Percentiles rank a stretch among this genome's conserved stretches.
Conservation (phyloP, 1,140 invertebrate genomes). For the Pseudomyrmex concolor region DNA sequence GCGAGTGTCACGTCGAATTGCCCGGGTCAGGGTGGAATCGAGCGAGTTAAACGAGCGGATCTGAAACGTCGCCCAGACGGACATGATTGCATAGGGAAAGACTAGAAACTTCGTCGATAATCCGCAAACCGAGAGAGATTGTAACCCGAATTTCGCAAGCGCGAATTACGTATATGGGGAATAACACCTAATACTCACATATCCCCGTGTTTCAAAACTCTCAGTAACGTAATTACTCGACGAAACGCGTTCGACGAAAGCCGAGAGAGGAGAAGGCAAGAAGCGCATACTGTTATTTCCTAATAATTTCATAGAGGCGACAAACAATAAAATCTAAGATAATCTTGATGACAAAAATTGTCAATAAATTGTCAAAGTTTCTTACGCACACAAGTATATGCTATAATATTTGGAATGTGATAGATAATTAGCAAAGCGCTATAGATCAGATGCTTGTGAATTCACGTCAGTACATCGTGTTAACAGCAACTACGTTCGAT, state of each 20-base stretch:
- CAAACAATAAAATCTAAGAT: no score
- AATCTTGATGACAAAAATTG: no score
- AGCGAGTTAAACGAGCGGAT: constrained; percentile 18
- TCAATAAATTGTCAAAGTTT: no score
- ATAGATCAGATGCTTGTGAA: constrained; percentile 13
- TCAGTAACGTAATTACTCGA: neutral
- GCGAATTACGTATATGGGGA: neutral
- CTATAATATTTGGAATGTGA: neutral
- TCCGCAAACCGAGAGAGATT: constrained; percentile 18
- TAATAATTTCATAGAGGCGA: no score
- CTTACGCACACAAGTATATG: no score
- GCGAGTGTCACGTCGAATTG: constrained; percentile 60
- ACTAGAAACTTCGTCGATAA: constrained; percentile 23
- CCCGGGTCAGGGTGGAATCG: constrained; percentile 18
- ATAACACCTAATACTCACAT: neutral
- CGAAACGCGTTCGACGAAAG: neutral
- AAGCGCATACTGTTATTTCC: no score
- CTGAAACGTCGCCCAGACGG: neutral
- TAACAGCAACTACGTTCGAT: constrained; percentile 29
- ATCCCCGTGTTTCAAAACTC: neutral
- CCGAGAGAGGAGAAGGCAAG: no score
- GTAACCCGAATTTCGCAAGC: neutral
- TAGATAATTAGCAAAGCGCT: constrained; percentile 31
- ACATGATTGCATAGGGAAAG: constrained; percentile 19
- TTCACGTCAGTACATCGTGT: constrained; percentile 17